Conservation (phyloP, 2,797 vertebrate genomes). For the Pterois miles region DNA sequence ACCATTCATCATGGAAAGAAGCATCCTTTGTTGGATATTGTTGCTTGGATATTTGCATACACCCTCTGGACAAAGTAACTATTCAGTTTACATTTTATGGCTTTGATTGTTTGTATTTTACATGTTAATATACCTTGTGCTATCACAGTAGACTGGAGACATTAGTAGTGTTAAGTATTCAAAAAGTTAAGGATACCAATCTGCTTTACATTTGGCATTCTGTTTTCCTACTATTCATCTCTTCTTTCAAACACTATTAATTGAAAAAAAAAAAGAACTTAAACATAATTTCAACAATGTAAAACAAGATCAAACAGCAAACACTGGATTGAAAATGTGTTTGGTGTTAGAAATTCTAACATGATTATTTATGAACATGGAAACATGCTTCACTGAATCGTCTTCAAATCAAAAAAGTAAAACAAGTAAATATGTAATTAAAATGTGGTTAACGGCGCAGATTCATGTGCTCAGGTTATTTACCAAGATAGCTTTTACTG, state of each 20-base stretch:
- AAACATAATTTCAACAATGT: too few species aligned
- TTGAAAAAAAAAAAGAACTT: too few species aligned
- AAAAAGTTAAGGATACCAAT: background rate
- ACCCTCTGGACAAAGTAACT: conserved; percentile 44
- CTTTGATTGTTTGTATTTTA: background rate
- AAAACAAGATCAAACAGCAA: too few species aligned
- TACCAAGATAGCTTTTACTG: background rate
- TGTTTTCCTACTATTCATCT: too few species aligned
- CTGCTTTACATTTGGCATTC: background rate
- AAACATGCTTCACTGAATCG: background rate
- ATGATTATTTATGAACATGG: background rate
- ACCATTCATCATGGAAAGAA: conserved; percentile 42
- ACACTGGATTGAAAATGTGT: background rate
- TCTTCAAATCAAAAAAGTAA: background rate
- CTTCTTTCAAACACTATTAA: too few species aligned
- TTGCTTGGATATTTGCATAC: conserved; percentile 53
- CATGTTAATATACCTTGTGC: background rate
- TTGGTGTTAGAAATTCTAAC: background rate
- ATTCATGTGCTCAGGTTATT: background rate
- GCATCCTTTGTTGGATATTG: conserved; percentile 33
- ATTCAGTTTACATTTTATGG: background rate
- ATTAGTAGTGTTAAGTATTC: background rate
- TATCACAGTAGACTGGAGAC: background rate
- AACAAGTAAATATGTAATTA: background rate
- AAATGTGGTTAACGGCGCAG: background rate